Evolutionary conservation across 2,888 invertebrate genomes (phyloP).

Genomic region (Polymixis lichenea): DNA sequence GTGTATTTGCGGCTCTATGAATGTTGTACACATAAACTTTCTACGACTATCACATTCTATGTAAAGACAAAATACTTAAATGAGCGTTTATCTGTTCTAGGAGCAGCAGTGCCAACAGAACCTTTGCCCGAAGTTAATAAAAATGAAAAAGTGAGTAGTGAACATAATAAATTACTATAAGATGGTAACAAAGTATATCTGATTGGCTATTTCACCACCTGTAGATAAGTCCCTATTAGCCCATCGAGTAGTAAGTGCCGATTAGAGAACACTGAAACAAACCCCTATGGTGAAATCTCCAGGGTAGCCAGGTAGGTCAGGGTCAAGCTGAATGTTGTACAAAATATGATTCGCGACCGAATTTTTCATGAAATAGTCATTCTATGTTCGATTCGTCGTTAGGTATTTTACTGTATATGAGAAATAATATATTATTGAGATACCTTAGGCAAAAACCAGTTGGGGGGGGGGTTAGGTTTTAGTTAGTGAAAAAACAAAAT

Average conservation of each 20-base stretch:
- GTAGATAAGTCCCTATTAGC: not conserved
- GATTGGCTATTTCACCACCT: not conserved
- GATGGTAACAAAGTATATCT: not conserved
- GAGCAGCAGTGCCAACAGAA: constrained; percentile 76
- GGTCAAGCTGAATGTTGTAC: no score
- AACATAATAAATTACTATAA: not conserved
- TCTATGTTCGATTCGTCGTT: no score
- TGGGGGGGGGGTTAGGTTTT: no score
- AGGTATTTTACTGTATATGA: no score
- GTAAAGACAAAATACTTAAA: not conserved
- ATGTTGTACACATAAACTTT: not conserved
- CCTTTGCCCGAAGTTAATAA: constrained; percentile 80
- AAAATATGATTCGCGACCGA: no score
- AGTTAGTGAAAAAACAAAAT: no score
- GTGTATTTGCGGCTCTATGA: no score
- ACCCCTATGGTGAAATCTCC: no score
- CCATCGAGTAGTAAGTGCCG: not conserved
- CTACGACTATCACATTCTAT: not conserved
- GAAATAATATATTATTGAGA: no score
- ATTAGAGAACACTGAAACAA: not conserved
- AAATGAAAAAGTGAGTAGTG: constrained; percentile 81
- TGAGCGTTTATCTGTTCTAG: constrained; percentile 62
- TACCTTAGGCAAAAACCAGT: no score
- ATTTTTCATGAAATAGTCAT: no score
- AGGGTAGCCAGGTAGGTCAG: no score